phyloP scores from a whole-genome alignment of 2,113 vertebrate genomes.

The Cettia cetti region DNA sequence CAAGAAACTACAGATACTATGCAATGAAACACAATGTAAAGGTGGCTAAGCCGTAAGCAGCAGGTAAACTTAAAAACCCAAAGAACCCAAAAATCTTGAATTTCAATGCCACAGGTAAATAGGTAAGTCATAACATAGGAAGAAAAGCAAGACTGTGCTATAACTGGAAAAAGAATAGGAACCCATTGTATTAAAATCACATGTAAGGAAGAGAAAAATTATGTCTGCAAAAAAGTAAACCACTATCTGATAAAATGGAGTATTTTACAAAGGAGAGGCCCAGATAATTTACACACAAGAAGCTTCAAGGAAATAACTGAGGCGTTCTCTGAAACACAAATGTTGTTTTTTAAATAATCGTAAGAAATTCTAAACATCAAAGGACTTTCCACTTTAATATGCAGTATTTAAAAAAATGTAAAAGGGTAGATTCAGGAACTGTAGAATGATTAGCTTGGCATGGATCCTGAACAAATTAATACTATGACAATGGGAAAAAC shows the following conservation, averaged over 20 bases:
- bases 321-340: slow-evolving; percentile 46
- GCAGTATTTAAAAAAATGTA: slow-evolving; percentile 13
- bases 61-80: background rate
- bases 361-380: slow-evolving; percentile 36
- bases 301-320: slow-evolving; percentile 49
- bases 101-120: background rate
- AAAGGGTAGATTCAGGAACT: slow-evolving; percentile 34
- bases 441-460: background rate
- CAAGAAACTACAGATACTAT: background rate
- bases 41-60: background rate
- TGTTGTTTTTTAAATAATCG: slow-evolving; percentile 25
- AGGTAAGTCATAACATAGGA: background rate
- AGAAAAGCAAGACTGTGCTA: background rate
- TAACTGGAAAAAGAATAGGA: background rate
- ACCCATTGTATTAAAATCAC: background rate
- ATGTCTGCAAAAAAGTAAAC: background rate
- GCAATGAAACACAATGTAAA: background rate
- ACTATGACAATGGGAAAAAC: slow-evolving; percentile 22
- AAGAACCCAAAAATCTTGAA: background rate
- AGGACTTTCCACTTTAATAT: background rate
- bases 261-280: slow-evolving; percentile 15
- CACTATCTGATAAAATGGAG: slow-evolving; percentile 11
- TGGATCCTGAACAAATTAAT: background rate
- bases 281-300: slow-evolving; percentile 41
- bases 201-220: background rate